phyloP scores from a whole-genome alignment of 2,888 invertebrate species.

The Polymixis flavicincta region DNA sequence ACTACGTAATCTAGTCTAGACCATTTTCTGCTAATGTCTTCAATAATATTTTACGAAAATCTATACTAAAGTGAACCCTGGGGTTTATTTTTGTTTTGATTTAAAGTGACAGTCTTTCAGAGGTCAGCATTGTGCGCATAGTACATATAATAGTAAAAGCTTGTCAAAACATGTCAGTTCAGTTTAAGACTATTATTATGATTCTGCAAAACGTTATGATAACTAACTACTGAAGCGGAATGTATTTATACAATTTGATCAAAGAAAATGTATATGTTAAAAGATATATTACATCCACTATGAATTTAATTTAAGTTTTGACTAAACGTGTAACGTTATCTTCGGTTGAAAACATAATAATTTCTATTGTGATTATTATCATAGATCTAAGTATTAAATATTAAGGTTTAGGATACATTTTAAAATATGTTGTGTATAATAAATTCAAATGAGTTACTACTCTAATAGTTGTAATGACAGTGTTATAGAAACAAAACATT shows the following conservation, averaged over 20 bases:
- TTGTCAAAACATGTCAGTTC: not conserved
- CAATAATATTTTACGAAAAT: conserved; percentile 21
- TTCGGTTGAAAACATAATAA: conserved; percentile 69
- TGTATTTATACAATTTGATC: conserved; percentile 36
- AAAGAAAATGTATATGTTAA: conserved; percentile 28
- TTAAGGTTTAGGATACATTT: conserved; percentile 67
- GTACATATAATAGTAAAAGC: conserved; percentile 3
- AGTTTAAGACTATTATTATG: not conserved
- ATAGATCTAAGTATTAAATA: conserved; percentile 72
- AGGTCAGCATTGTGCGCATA: not conserved
- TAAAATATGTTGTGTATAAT: conserved; percentile 74
- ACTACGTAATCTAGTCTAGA: conserved; percentile 31
- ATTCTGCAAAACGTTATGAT: conserved; percentile 18
- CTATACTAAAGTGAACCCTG: conserved; percentile 2
- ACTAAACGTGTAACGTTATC: conserved; percentile 74
- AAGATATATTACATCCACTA: conserved; percentile 14
- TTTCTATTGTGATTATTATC: conserved; percentile 80
- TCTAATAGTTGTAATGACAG: conserved; percentile 61
- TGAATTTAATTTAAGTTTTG: conserved; percentile 34
- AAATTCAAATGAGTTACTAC: conserved; percentile 67
- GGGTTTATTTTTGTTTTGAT: conserved; percentile 5
- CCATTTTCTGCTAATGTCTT: conserved; percentile 8
- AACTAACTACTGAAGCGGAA: conserved; percentile 24
- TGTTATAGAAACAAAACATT: conserved; percentile 65
- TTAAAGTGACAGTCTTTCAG: not conserved